Percentiles rank a stretch among this genome's conserved stretches.
phyloP scores from a whole-genome alignment of 2,888 invertebrate species.

The Chalcis sispes region DNA sequence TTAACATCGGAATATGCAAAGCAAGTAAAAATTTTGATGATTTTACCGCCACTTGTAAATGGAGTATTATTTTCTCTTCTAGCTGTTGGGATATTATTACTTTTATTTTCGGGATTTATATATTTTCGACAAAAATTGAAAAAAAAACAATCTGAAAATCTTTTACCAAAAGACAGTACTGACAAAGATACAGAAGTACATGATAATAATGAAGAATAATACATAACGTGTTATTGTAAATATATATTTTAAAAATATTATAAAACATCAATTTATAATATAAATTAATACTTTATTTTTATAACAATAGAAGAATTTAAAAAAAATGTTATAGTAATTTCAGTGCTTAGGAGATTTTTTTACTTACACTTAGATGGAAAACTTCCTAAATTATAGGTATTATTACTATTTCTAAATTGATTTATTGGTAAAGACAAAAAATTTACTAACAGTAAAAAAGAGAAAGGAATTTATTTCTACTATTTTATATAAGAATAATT shows the following conservation, averaged over 20 bases:
- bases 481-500: no score
- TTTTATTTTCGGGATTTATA: slow-evolving; percentile 71
- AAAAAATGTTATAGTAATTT: slow-evolving; percentile 3
- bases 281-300: slow-evolving; percentile 26
- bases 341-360: slow-evolving; percentile 46
- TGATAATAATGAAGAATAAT: slow-evolving; percentile 32
- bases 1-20: slow-evolving; percentile 80
- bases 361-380: slow-evolving; percentile 7
- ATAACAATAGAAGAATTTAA: neutral
- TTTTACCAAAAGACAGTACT: slow-evolving; percentile 42
- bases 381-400: slow-evolving; percentile 14
- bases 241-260: no score
- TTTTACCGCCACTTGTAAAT: slow-evolving; percentile 75
- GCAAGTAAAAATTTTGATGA: slow-evolving; percentile 78
- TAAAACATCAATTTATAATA: slow-evolving; percentile 15
- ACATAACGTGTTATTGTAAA: neutral
- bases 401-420: no score
- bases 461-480: no score
- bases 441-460: no score
- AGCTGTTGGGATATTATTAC: slow-evolving; percentile 74
- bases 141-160: slow-evolving; percentile 66
- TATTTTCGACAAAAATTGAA: slow-evolving; percentile 69
- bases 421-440: no score
- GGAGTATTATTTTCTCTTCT: slow-evolving; percentile 79
- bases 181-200: slow-evolving; percentile 8